A percentile compares a stretch with the other conserved stretches of the same genome.
Evolutionary conservation across 1,140 invertebrate species (phyloP).

Genomic region (Lasaia peninsularis): DNA sequence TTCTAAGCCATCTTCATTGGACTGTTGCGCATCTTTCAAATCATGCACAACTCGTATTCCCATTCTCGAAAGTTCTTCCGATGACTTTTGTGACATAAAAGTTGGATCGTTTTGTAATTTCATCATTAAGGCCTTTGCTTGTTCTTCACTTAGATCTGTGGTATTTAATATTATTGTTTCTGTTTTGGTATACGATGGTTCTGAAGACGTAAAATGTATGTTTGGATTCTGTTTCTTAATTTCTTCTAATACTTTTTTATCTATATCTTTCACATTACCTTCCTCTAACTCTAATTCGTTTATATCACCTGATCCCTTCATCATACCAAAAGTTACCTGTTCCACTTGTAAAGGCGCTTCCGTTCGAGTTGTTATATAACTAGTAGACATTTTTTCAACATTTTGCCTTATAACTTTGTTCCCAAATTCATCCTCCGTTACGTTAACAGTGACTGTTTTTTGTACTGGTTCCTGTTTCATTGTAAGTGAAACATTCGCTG

Average conservation of each 20-base stretch:
- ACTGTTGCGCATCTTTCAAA: slow-evolving; percentile 54
- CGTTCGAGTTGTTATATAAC: slow-evolving; percentile 57
- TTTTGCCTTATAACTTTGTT: slow-evolving; percentile 75
- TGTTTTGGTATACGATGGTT: slow-evolving; percentile 66
- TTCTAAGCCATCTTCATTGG: slow-evolving; percentile 51
- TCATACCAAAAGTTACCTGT: slow-evolving; percentile 69
- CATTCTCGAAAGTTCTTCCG: slow-evolving; percentile 60
- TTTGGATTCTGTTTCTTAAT: slow-evolving; percentile 70
- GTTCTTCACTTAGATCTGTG: slow-evolving; percentile 59
- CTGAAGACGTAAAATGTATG: slow-evolving; percentile 64
- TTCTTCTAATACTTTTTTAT: slow-evolving; percentile 62
- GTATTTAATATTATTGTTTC: slow-evolving; percentile 73
- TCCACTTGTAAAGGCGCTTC: slow-evolving; percentile 70
- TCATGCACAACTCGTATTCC: slow-evolving; percentile 64
- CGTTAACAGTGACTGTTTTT: slow-evolving; percentile 73
- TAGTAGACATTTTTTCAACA: slow-evolving; percentile 64
- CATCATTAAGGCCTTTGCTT: slow-evolving; percentile 66
- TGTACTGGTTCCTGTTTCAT: slow-evolving; percentile 71
- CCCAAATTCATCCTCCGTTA: slow-evolving; percentile 71
- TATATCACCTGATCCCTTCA: slow-evolving; percentile 52
- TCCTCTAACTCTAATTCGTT: slow-evolving; percentile 64
- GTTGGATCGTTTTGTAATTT: slow-evolving; percentile 68
- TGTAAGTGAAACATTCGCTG: slow-evolving; percentile 58
- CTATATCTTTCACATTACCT: slow-evolving; percentile 63
- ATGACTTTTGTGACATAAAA: slow-evolving; percentile 64